phyloP scores from a whole-genome alignment of 2,888 invertebrate genomes.

The Chrysomela aeneicollis region DNA sequence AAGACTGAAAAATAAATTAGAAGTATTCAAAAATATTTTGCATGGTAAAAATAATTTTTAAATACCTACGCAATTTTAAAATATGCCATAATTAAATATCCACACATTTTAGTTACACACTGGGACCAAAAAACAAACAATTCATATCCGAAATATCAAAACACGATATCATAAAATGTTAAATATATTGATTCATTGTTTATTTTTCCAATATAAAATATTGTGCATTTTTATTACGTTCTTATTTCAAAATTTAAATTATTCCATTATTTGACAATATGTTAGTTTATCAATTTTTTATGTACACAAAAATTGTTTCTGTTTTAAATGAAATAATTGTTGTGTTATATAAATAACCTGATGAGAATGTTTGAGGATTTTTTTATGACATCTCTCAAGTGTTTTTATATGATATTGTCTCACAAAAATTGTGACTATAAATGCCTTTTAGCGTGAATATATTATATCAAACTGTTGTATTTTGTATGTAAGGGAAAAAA shows the following conservation, averaged over 20 bases:
- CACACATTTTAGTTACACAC: slow-evolving; percentile 50
- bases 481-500: slow-evolving; percentile 56
- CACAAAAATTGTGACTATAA: slow-evolving; percentile 62
- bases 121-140: slow-evolving; percentile 60
- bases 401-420: slow-evolving; percentile 44
- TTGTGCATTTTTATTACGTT: slow-evolving; percentile 42
- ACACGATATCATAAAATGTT: slow-evolving; percentile 52
- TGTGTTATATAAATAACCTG: slow-evolving; percentile 34
- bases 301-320: slow-evolving; percentile 41
- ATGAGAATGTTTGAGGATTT: slow-evolving; percentile 19
- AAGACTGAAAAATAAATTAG: slow-evolving; percentile 57
- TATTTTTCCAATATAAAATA: slow-evolving; percentile 37
- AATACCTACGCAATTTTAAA: slow-evolving; percentile 49
- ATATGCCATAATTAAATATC: slow-evolving; percentile 55
- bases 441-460: slow-evolving; percentile 63
- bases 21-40: slow-evolving; percentile 41
- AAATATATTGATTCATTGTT: slow-evolving; percentile 26
- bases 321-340: slow-evolving; percentile 41
- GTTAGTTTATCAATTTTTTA: slow-evolving; percentile 51
- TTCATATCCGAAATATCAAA: slow-evolving; percentile 61
- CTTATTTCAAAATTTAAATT: slow-evolving; percentile 47
- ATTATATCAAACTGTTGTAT: slow-evolving; percentile 59
- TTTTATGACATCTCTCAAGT: slow-evolving; percentile 11
- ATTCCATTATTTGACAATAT: slow-evolving; percentile 64
- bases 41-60: slow-evolving; percentile 33